Percentiles rank a stretch among this genome's conserved stretches.
Evolutionary conservation across 1,140 invertebrate species (phyloP).

Genomic region (Tigriopus japonicus): DNA sequence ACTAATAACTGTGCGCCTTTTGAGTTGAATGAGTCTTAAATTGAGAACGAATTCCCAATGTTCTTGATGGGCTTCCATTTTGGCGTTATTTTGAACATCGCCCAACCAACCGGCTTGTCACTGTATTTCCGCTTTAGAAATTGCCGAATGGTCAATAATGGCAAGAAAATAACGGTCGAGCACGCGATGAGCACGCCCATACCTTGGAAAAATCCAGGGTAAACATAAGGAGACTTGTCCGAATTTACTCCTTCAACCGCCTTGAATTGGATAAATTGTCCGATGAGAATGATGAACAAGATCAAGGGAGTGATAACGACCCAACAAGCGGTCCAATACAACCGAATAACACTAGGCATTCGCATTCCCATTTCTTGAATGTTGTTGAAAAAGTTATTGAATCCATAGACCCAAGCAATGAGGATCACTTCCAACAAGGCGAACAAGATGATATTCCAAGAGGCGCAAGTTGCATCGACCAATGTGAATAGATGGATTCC

Average conservation of each 20-base stretch:
- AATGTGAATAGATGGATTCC: constrained; percentile 34
- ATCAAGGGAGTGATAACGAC: constrained; percentile 18
- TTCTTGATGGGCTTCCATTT: not conserved
- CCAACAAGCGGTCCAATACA: constrained; percentile 29
- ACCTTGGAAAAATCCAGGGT: not conserved
- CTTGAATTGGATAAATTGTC: not conserved
- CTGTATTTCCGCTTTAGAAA: not conserved
- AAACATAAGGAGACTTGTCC: not conserved
- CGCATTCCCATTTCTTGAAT: constrained; percentile 29
- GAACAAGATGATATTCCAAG: constrained; percentile 26
- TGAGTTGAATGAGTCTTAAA: too few species aligned
- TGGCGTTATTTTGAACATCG: not conserved
- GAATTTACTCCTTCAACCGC: not conserved
- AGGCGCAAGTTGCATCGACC: constrained; percentile 32
- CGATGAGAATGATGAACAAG: constrained; percentile 25
- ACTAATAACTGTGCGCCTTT: too few species aligned
- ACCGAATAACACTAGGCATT: constrained; percentile 18
- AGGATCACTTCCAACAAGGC: constrained; percentile 29
- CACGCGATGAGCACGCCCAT: not conserved
- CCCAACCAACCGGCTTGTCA: not conserved
- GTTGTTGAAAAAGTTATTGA: constrained; percentile 28
- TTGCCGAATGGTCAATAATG: not conserved
- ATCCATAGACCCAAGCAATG: constrained; percentile 31
- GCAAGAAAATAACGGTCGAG: not conserved
- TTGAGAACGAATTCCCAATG: not conserved